Evolutionary conservation across 2,888 invertebrate species (phyloP).

Genomic region (Ferrisia virgata): DNA sequence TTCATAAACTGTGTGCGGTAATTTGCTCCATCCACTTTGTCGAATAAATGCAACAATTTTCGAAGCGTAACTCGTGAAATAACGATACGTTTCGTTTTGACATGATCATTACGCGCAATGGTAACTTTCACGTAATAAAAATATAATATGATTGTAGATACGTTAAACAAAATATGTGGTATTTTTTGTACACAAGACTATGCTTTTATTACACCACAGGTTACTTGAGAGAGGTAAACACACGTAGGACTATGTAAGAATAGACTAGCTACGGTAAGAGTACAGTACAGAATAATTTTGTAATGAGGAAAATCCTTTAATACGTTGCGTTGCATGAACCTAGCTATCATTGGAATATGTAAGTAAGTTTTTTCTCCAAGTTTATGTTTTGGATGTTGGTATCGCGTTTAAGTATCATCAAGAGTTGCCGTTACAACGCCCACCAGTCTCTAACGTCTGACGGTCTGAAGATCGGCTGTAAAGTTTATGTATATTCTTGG

Average conservation of each 20-base stretch:
- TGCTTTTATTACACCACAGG: neutral
- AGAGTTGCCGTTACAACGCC: too few species aligned
- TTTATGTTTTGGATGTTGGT: too few species aligned
- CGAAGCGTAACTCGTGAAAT: slow-evolving; percentile 1
- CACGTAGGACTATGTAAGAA: too few species aligned
- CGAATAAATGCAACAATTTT: slow-evolving; percentile 10
- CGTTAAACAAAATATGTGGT: neutral
- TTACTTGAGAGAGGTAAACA: neutral
- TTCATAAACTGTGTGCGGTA: neutral
- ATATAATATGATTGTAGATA: neutral
- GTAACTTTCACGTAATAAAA: slow-evolving; percentile 18
- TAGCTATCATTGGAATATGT: too few species aligned
- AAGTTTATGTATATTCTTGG: too few species aligned
- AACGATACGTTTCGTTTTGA: neutral
- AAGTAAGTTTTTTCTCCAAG: too few species aligned
- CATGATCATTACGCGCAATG: slow-evolving; percentile 10
- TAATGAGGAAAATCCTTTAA: neutral
- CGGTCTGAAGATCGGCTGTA: too few species aligned
- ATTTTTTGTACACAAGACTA: neutral
- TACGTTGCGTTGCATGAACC: too few species aligned
- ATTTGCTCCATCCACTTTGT: neutral
- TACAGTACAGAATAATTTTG: neutral
- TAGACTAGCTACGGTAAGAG: too few species aligned
- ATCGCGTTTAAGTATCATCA: too few species aligned
- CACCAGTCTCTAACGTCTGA: too few species aligned